Percentiles rank a stretch among this genome's conserved stretches.
Evolutionary conservation across 30 jellyfish, hydroid and myxozoan genomes (phyloP).

Genomic region (Hydractinia echinata): DNA sequence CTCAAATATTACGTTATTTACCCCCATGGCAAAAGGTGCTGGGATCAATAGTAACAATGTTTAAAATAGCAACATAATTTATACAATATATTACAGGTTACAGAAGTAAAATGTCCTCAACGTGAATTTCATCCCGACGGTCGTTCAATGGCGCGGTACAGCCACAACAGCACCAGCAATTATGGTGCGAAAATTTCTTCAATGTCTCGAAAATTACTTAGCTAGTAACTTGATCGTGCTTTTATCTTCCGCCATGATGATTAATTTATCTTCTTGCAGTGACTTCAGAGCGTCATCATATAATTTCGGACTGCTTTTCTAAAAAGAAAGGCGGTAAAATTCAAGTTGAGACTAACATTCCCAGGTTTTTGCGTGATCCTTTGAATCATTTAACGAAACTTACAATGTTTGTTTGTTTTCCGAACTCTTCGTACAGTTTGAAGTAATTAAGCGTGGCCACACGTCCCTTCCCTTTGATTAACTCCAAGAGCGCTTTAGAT

Average conservation of each 20-base stretch:
- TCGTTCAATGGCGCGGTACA: too few species aligned
- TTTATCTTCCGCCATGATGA: slow-evolving; percentile 54
- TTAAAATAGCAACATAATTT: too few species aligned
- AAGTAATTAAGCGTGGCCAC: slow-evolving; percentile 63
- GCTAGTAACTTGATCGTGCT: slow-evolving; percentile 58
- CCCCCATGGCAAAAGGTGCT: too few species aligned
- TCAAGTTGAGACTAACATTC: not conserved
- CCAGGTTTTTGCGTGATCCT: too few species aligned
- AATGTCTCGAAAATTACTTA: not conserved
- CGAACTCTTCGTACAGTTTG: slow-evolving; percentile 78
- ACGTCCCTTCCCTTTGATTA: slow-evolving; percentile 78
- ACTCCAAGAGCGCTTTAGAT: slow-evolving; percentile 55
- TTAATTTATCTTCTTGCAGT: slow-evolving; percentile 63
- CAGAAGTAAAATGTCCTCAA: too few species aligned
- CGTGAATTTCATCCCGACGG: too few species aligned
- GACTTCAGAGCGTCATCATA: slow-evolving; percentile 77
- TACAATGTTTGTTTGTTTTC: slow-evolving; percentile 83
- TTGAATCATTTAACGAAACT: not conserved
- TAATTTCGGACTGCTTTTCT: slow-evolving; percentile 36
- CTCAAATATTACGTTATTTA: too few species aligned
- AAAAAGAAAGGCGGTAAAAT: not conserved
- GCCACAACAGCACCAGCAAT: too few species aligned
- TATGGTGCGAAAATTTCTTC: too few species aligned
- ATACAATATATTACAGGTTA: too few species aligned
- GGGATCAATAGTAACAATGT: too few species aligned